Base-by-base conservation (phyloP, 1,140 invertebrate species). In the Scylla paramamosain region DNA sequence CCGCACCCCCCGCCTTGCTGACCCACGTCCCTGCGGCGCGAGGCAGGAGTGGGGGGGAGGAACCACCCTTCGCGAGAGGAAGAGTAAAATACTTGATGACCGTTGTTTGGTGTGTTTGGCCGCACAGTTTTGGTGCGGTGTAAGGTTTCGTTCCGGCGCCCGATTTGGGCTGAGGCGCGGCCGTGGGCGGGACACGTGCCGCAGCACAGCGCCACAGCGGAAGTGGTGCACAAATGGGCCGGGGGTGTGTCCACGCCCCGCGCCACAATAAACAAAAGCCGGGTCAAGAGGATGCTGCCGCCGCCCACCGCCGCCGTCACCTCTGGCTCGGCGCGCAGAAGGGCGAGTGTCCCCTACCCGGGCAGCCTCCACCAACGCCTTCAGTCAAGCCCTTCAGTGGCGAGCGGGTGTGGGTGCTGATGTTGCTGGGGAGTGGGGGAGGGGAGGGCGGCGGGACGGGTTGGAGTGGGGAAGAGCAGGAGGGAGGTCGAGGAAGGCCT, bases 341-440 rank as follows among this genome's bases (percentile, higher is more conserved):
- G 52, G 92, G 91, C 59, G 91, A 39, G 31, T 16, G 89, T 59
- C 46, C 28, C 25, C 77, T 48, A 31, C n/a, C 31, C 83, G 1
- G 92, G 25, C 45, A 83, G 25, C 29, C 14, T 93, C 25, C 45
- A 87, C 82, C 25, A 48, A 93, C 92, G 92, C 92, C 83, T 87
- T 31, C 92, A 87, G 92, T 93, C 92, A 93, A 87, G 92, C 92
- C 92, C 92, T 93, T 93, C 92, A 93, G 52, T 93, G 84, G 92
- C 46, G 83, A 84, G 83, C 83, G 92, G 92, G 92, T 93, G 92
- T 93, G 92, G 92, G 92, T 93, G 92, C 83, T 87, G 92, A 31
- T 93, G 92, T 87, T 93, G 91, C 82, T 92, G 91, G 67, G 31
- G 67, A 32, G 67, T 14, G 92, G 20, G 82, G 25, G 77, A 25